Conservation (phyloP, 2,888 invertebrate species). For the Deilephila elpenor region DNA sequence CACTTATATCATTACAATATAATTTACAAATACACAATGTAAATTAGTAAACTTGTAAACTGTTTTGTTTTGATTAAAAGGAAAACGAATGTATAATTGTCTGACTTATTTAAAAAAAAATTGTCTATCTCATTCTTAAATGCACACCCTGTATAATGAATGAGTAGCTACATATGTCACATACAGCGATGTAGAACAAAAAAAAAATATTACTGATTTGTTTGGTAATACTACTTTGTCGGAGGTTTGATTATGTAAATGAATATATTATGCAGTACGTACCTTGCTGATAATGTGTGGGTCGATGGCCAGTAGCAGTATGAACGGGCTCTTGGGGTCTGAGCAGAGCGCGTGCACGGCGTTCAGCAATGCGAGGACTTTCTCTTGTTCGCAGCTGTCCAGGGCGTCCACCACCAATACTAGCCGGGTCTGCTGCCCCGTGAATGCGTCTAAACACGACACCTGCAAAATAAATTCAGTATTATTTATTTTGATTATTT, state of each 20-base stretch:
- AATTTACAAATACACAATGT: no score
- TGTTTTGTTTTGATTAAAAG: not conserved
- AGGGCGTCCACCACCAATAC: slow-evolving; percentile 98
- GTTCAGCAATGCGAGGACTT: slow-evolving; percentile 96
- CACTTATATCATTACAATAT: no score
- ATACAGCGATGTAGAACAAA: not conserved
- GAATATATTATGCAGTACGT: slow-evolving; percentile 34
- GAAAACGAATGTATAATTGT: not conserved
- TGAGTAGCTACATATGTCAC: slow-evolving; percentile 1
- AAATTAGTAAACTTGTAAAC: no score
- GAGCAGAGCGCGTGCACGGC: slow-evolving; percentile 98
- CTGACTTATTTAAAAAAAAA: no score
- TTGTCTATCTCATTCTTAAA: not conserved
- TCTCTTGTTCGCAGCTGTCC: slow-evolving; percentile 99
- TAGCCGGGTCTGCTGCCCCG: slow-evolving; percentile 95
- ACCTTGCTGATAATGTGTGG: slow-evolving; percentile 99
- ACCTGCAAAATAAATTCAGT: slow-evolving; percentile 77
- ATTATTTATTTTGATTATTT: no score
- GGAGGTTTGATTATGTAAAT: not conserved
- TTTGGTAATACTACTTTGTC: not conserved
- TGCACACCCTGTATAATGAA: not conserved
- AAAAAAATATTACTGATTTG: not conserved
- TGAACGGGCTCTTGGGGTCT: slow-evolving; percentile 96
- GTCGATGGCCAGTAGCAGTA: slow-evolving; percentile 98
- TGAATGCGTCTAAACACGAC: slow-evolving; percentile 96